Evolutionary conservation across 2,888 invertebrate species (phyloP), one percentile per base, ranked within the genome.

Genomic region (Amblyjoppa proteus): DNA sequence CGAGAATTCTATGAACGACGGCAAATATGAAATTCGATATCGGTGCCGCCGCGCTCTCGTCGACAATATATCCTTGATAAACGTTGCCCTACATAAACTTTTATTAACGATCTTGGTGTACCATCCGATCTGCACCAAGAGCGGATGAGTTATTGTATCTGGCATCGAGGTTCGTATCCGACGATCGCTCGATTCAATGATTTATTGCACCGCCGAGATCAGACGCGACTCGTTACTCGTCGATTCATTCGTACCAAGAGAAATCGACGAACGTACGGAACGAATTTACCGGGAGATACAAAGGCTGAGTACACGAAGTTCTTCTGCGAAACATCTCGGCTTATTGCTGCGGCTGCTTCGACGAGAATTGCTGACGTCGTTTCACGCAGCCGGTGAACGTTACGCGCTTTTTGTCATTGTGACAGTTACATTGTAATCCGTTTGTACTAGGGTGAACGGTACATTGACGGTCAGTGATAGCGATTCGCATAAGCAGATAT

Each of bases 101-200:
- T 80, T 70, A 61, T 80, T 53, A 73, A 80, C 66, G 76, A 76
- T 53, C 49, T 71, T 11, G 2, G 45, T 25, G 61, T 75, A 20
- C 28, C 13, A 31, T 28, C 38, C 38, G 56, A 70, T 70, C 49
- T 70, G 70, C 25, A 6, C 20, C 41, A 79, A 64, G 61, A 64
- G 64, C 61, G 73, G 76, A 84, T 78, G 81, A 81, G 77, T 78
- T 69, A 84, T 64, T 64, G 34, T 81, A 74, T 77, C 68, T 41
- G 16, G 45, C 45, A 49, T 61, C 73, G 73, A 68, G 69, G 73
- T 81, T 84, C 77, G 81, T 68, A 71, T 58, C 34, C 51, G 51
- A 74, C 51, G 76, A 81, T 81, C 51, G 70, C 51, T 77, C 76
- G 74, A 77, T 58, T 28, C 28, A 45, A 81, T 84, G 81, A 84